These are phyloP conservation scores for Palaemon carinicauda DNA, from an alignment of 1,140 invertebrate species.

Conservation along the genomic window DNA sequence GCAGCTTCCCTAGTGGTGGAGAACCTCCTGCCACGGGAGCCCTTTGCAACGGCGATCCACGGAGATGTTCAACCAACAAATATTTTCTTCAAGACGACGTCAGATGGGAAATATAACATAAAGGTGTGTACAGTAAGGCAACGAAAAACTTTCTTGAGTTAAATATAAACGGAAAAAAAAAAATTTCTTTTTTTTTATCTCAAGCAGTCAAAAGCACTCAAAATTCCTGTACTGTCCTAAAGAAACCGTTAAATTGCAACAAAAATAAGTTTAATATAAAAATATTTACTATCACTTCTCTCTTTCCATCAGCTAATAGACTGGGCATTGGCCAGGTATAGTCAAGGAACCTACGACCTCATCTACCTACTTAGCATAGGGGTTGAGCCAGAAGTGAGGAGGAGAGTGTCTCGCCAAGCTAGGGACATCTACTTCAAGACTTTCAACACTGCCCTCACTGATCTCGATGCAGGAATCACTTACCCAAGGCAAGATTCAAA, in stretches of 20 bases:
- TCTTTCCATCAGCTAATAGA: conserved; percentile 9
- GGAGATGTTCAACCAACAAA: conserved; percentile 24
- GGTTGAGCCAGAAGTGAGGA: neutral
- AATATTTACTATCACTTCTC: neutral
- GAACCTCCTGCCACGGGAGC: neutral
- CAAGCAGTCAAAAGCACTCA: too few species aligned
- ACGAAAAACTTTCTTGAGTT: neutral
- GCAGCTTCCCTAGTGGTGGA: neutral
- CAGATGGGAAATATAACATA: neutral
- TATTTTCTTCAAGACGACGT: conserved; percentile 5
- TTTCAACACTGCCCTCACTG: conserved; percentile 22
- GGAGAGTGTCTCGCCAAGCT: neutral
- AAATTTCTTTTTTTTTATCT: too few species aligned
- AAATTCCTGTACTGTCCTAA: too few species aligned
- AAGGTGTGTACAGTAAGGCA: neutral
- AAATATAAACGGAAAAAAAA: too few species aligned
- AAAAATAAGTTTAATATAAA: too few species aligned
- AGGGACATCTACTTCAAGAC: conserved; percentile 12
- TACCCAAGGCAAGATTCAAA: neutral
- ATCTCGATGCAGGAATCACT: neutral
- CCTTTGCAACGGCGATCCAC: conserved; percentile 22
- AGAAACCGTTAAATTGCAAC: too few species aligned
- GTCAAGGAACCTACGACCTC: conserved; percentile 9
- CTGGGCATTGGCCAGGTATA: conserved; percentile 27
- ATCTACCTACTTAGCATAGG: conserved; percentile 21